Conservation (phyloP, 2,888 invertebrate species). For the Ichneumon xanthorius region DNA sequence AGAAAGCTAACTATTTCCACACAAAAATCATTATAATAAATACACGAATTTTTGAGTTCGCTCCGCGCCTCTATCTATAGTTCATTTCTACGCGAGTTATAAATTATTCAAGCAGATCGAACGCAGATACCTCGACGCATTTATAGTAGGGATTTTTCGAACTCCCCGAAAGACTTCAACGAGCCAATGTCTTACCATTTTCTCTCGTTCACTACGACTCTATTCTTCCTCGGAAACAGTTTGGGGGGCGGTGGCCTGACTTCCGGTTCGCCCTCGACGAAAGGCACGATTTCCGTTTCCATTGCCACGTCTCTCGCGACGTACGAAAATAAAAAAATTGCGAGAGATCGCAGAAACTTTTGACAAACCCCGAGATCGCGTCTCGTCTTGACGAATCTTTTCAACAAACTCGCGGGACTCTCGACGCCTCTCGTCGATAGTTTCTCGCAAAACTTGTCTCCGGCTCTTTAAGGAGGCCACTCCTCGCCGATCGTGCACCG, state of each 20-base stretch:
- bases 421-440: conserved; percentile 27
- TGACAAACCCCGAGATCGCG: conserved; percentile 18
- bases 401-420: conserved; percentile 19
- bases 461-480: conserved; percentile 62
- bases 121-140: not conserved
- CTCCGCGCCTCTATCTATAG: not conserved
- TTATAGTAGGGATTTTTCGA: not conserved
- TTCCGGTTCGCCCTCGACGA: conserved; percentile 75
- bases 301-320: conserved; percentile 61
- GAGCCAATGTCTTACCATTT: conserved; percentile 77
- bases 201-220: conserved; percentile 74
- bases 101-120: not conserved
- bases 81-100: not conserved
- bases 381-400: conserved; percentile 39
- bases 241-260: conserved; percentile 61
- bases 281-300: conserved; percentile 81
- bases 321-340: conserved; percentile 8
- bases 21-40: not conserved
- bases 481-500: conserved; percentile 51
- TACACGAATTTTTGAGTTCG: not conserved
- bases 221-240: conserved; percentile 73
- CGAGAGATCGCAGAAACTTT: conserved; percentile 20
- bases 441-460: conserved; percentile 62
- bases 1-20: not conserved
- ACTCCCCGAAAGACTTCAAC: not conserved